A percentile compares a stretch with the other conserved stretches of the same genome.
Conservation (phyloP, 1,140 invertebrate genomes). For the Ctenoplectra terminalis region DNA sequence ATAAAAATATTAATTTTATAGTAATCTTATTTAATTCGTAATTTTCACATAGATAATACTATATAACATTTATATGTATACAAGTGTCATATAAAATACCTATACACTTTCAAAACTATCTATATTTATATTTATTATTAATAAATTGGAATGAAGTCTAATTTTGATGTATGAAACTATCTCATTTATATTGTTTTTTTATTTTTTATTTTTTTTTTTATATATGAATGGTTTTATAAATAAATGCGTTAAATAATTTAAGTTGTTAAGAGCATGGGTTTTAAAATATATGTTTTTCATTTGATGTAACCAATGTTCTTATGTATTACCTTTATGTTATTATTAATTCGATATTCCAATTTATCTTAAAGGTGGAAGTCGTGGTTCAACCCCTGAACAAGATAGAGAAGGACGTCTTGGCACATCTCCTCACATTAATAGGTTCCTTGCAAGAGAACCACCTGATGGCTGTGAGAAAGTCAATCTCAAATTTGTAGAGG, state of each 20-base stretch:
- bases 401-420: constrained; percentile 84
- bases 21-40: neutral
- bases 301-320: constrained; percentile 1
- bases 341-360: constrained; percentile 31
- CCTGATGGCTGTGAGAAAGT: constrained; percentile 94
- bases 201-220: constrained; percentile 19
- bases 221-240: constrained; percentile 26
- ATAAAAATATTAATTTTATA: constrained; percentile 19
- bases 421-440: constrained; percentile 92
- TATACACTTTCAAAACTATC: constrained; percentile 29
- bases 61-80: neutral
- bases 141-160: constrained; percentile 9
- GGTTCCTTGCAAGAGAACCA: constrained; percentile 92
- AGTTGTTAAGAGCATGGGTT: constrained; percentile 52
- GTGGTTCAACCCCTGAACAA: constrained; percentile 85
- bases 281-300: constrained; percentile 35
- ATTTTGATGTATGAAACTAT: neutral
- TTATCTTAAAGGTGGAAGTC: constrained; percentile 82
- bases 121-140: constrained; percentile 23
- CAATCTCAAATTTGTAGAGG: constrained; percentile 87
- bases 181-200: constrained; percentile 6
- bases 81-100: neutral
- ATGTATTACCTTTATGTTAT: neutral
- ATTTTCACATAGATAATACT: neutral
- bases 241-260: constrained; percentile 35